Evolutionary conservation across 2,888 invertebrate genomes (phyloP).

Genomic region (Bombyx huttoni): DNA sequence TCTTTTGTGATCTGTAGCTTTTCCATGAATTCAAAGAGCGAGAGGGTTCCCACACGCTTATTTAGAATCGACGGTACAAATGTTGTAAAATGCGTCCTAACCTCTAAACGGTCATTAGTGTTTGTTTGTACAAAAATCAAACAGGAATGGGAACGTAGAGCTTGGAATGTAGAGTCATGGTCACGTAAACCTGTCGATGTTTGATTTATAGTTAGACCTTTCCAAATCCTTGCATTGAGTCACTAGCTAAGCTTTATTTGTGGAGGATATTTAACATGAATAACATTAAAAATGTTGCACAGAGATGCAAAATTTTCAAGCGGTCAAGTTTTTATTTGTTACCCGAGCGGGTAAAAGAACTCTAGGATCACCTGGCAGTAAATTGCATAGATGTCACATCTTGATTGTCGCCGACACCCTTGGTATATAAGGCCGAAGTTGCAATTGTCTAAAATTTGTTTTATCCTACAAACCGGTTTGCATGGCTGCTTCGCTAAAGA

Average conservation of each 20-base stretch:
- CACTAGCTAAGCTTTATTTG: conserved; percentile 8
- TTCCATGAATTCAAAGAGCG: not conserved
- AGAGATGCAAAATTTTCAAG: not conserved
- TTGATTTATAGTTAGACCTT: conserved; percentile 56
- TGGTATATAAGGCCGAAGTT: too few species aligned
- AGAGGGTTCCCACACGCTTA: not conserved
- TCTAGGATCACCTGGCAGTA: too few species aligned
- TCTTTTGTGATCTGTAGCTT: not conserved
- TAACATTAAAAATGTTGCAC: not conserved
- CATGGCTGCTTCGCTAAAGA: too few species aligned
- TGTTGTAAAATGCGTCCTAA: not conserved
- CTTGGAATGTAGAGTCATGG: conserved; percentile 43
- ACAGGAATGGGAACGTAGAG: conserved; percentile 50
- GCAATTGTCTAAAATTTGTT: too few species aligned
- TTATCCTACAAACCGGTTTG: too few species aligned
- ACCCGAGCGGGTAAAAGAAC: too few species aligned
- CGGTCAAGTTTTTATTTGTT: too few species aligned
- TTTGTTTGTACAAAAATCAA: conserved; percentile 38
- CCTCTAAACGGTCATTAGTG: conserved; percentile 15
- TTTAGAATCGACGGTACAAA: not conserved
- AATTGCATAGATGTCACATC: too few species aligned
- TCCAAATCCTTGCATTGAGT: conserved; percentile 39
- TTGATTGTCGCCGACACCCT: too few species aligned
- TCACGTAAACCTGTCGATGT: conserved; percentile 39
- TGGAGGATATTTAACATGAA: not conserved